A percentile compares a stretch with the other conserved stretches of the same genome.
Conservation (phyloP, 2,888 invertebrate genomes). For the Limnephilus rhombicus region DNA sequence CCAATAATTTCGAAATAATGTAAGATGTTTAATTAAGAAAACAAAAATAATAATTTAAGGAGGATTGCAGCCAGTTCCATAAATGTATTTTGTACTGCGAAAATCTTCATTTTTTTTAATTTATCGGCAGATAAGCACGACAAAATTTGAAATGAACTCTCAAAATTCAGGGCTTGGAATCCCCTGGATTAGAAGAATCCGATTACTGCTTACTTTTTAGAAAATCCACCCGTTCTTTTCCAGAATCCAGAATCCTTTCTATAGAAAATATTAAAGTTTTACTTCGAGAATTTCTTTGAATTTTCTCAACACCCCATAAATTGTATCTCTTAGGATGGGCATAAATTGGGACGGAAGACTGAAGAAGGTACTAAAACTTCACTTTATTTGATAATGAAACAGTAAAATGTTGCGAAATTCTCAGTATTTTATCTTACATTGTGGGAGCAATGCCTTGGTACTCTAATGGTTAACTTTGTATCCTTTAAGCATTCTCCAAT, state of each 20-base stretch:
- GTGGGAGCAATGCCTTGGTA: neutral
- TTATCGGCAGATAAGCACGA: too few species aligned
- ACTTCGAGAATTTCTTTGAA: neutral
- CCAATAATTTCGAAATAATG: too few species aligned
- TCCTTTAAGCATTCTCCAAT: neutral
- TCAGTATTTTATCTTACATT: neutral
- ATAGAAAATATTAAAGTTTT: neutral
- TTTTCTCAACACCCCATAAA: too few species aligned
- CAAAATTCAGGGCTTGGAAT: neutral
- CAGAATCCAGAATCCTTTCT: neutral
- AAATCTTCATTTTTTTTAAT: neutral
- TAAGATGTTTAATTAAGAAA: too few species aligned
- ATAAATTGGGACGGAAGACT: neutral
- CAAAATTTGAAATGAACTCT: neutral
- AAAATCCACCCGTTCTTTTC: neutral
- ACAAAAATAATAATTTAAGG: too few species aligned
- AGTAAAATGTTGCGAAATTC: slow-evolving; percentile 1
- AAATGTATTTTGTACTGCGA: too few species aligned
- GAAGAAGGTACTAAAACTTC: neutral
- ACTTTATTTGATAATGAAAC: neutral
- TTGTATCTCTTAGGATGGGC: neutral
- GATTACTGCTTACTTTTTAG: neutral
- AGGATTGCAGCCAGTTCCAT: too few species aligned
- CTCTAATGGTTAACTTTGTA: neutral
- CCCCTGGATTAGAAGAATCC: neutral